Percentiles rank a stretch among this genome's conserved stretches.
These are phyloP conservation scores for Dysidea cf. avara DNA, from an alignment of 37 sponge, comb jelly and placozoan genomes.

Conservation along the genomic window DNA sequence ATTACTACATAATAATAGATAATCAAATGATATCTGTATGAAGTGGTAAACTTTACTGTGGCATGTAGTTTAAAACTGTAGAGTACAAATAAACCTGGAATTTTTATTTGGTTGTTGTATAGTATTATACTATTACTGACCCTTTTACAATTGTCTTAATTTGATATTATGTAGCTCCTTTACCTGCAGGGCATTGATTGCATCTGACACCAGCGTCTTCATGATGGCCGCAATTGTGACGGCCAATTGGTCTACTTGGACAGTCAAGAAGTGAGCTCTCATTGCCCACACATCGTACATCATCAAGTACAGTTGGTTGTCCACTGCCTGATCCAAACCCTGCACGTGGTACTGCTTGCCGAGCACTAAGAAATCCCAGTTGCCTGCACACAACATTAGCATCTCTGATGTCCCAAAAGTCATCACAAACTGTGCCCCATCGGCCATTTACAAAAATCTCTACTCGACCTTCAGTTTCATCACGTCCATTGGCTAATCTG, in stretches of 20 bases:
- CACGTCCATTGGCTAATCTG: not conserved
- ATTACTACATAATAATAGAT: too few relatives aligned
- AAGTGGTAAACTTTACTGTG: too few relatives aligned
- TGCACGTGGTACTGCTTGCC: not conserved
- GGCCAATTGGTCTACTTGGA: not conserved
- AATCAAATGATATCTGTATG: too few relatives aligned
- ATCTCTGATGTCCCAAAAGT: not conserved
- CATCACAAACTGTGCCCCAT: conserved; percentile 25
- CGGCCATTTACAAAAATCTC: conserved; percentile 3
- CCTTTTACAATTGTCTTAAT: too few relatives aligned
- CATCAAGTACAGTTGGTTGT: not conserved
- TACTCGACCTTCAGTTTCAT: conserved; percentile 11
- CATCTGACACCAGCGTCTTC: conserved; percentile 10
- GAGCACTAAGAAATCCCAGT: not conserved
- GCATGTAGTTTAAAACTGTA: too few relatives aligned
- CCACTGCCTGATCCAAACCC: conserved; percentile 19
- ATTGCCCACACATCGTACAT: conserved; percentile 1
- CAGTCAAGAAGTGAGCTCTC: conserved; percentile 7
- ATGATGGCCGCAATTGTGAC: not conserved
- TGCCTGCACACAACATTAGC: conserved; percentile 17
- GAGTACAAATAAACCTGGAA: too few relatives aligned
- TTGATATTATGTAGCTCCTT: too few relatives aligned
- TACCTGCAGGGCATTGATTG: not conserved
- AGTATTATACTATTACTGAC: too few relatives aligned
- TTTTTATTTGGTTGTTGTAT: too few relatives aligned